These are phyloP conservation scores for Hippocampus mohnikei DNA, from an alignment of 2,113 vertebrate species.

Conservation along the genomic window DNA sequence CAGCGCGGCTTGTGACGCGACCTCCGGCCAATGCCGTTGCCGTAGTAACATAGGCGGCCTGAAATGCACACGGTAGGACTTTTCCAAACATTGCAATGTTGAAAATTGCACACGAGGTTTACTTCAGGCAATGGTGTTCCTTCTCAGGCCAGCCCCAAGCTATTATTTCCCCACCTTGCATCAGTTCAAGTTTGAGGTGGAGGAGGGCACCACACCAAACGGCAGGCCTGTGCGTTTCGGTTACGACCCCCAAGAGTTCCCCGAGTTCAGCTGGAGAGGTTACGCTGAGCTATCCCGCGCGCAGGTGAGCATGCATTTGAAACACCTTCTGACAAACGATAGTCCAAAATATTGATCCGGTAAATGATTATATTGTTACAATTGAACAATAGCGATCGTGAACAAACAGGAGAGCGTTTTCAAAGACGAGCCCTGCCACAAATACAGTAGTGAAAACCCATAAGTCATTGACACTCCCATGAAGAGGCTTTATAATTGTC, in stretches of 20 bases:
- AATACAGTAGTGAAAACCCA: too few species aligned
- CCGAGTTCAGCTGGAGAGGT: slow-evolving; percentile 88
- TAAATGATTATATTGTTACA: not conserved
- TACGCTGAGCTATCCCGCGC: slow-evolving; percentile 81
- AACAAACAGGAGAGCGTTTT: not conserved
- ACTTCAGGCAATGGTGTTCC: not conserved
- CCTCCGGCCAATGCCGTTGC: slow-evolving; percentile 78
- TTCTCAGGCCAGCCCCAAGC: slow-evolving; percentile 73
- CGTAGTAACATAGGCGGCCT: slow-evolving; percentile 75
- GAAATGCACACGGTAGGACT: slow-evolving; percentile 79
- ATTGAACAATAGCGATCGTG: not conserved
- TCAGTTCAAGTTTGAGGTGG: slow-evolving; percentile 88
- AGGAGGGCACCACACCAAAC: slow-evolving; percentile 78
- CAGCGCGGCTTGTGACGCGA: slow-evolving; percentile 64
- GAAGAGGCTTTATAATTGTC: not conserved
- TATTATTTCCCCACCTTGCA: slow-evolving; percentile 86
- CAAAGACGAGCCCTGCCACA: not conserved
- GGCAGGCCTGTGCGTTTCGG: slow-evolving; percentile 80
- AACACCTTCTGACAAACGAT: not conserved
- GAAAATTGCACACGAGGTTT: not conserved
- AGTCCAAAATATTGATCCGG: not conserved
- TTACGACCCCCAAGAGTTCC: slow-evolving; percentile 80
- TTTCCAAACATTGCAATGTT: not conserved
- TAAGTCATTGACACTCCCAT: not conserved
- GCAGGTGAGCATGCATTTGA: slow-evolving; percentile 71